Evolutionary conservation across 2,888 invertebrate genomes (phyloP).

Genomic region (Lepeophtheirus nordmannii): DNA sequence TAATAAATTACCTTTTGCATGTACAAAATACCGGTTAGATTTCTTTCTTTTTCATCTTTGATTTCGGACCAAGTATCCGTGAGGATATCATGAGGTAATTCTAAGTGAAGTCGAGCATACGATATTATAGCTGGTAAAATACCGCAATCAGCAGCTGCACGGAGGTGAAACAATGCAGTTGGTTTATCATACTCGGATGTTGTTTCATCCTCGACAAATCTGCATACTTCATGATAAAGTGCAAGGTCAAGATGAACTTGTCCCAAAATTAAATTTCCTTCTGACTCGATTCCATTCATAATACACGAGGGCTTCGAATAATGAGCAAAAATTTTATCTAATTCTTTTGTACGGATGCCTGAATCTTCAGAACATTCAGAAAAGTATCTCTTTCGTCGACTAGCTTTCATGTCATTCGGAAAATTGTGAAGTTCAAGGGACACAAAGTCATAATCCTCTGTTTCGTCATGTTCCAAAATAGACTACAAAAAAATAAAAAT

Average conservation of each 20-base stretch:
- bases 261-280: not conserved
- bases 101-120: slow-evolving; percentile 38
- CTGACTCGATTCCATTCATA: not conserved
- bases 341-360: not conserved
- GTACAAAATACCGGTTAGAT: not conserved
- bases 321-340: not conserved
- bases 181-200: slow-evolving; percentile 35
- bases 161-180: slow-evolving; percentile 41
- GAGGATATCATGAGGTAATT: slow-evolving; percentile 38
- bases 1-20: slow-evolving; percentile 22
- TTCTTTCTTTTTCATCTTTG: not conserved
- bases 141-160: slow-evolving; percentile 40
- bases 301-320: not conserved
- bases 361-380: too few species aligned
- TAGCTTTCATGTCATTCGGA: too few species aligned
- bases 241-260: slow-evolving; percentile 42
- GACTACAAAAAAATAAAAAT: too few species aligned
- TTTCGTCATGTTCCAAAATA: too few species aligned
- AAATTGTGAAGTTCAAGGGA: too few species aligned
- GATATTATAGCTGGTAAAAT: slow-evolving; percentile 40
- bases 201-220: slow-evolving; percentile 29
- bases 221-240: slow-evolving; percentile 38
- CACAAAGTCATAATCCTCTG: too few species aligned
- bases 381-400: too few species aligned
- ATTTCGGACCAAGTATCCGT: slow-evolving; percentile 33